These are phyloP conservation scores for Macroramphosus scolopax DNA, from an alignment of 2,797 vertebrate species.

Conservation along the genomic window DNA sequence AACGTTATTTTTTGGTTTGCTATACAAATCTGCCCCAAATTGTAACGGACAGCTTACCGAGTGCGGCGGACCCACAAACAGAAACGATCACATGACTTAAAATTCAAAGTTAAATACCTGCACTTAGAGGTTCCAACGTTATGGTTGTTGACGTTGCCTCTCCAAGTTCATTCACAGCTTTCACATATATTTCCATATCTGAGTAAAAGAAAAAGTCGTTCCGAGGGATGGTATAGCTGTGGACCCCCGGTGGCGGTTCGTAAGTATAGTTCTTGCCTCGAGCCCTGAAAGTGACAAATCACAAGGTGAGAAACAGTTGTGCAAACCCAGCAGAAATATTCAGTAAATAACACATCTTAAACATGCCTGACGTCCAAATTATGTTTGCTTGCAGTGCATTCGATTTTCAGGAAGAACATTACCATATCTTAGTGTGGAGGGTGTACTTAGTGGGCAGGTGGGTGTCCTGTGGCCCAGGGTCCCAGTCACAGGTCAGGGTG, in stretches of 20 bases:
- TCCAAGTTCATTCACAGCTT: slow-evolving; percentile 82
- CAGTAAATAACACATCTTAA: no score
- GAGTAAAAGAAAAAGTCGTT: slow-evolving; percentile 69
- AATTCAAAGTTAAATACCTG: slow-evolving; percentile 70
- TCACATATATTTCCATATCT: slow-evolving; percentile 81
- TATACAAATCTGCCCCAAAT: no score
- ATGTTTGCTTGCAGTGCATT: no score
- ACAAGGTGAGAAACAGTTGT: background rate
- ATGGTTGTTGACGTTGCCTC: slow-evolving; percentile 62
- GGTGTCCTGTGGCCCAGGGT: slow-evolving; percentile 66
- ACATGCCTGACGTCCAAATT: no score
- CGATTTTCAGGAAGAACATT: slow-evolving; percentile 8
- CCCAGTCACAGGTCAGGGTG: slow-evolving; percentile 84
- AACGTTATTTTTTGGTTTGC: no score
- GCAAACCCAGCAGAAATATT: slow-evolving; percentile 4
- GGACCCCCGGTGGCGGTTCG: slow-evolving; percentile 37
- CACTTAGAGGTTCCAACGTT: slow-evolving; percentile 78
- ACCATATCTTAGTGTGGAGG: slow-evolving; percentile 69
- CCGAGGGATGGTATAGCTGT: slow-evolving; percentile 76
- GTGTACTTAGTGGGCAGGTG: slow-evolving; percentile 72
- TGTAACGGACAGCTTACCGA: no score
- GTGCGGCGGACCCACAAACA: no score
- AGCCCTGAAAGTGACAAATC: slow-evolving; percentile 54
- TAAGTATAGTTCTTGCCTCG: slow-evolving; percentile 30
- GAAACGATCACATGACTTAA: no score